Conservation (phyloP, 2,797 vertebrate genomes). For the Notolabrus celidotus region DNA sequence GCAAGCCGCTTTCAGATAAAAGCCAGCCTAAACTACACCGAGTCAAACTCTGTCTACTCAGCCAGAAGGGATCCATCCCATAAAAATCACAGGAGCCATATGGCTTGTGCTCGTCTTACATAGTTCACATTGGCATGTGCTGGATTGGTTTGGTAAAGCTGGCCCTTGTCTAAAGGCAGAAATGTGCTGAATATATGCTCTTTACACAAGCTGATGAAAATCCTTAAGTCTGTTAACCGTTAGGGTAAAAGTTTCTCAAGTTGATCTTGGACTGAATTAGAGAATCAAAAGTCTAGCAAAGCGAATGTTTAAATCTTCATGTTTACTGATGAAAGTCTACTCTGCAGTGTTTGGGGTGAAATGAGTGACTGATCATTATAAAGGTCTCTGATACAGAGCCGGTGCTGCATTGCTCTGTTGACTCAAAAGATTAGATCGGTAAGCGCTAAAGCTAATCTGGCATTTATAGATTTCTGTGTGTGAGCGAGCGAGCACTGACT, state of each 20-base stretch:
- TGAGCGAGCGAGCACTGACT: conserved; percentile 36
- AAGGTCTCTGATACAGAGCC: conserved; percentile 62
- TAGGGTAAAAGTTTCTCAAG: conserved; percentile 38
- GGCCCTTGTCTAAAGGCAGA: neutral
- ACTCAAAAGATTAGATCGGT: conserved; percentile 78
- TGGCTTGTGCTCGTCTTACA: conserved; percentile 4
- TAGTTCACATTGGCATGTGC: conserved; percentile 9
- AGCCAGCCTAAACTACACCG: conserved; percentile 24
- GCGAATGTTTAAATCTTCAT: conserved; percentile 28
- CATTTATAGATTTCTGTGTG: conserved; percentile 74
- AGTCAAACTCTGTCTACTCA: conserved; percentile 15
- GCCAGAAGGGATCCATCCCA: conserved; percentile 10
- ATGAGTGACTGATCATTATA: conserved; percentile 68
- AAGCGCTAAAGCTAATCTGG: conserved; percentile 75
- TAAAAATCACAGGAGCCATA: conserved; percentile 27
- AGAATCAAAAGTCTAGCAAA: conserved; percentile 27
- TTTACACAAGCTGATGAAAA: neutral
- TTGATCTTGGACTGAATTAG: conserved; percentile 30
- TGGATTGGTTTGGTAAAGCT: neutral
- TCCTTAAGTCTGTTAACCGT: neutral
- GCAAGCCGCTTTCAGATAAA: conserved; percentile 10
- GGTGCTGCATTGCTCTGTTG: conserved; percentile 77
- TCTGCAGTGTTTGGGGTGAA: conserved; percentile 34
- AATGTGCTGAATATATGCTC: conserved; percentile 6
- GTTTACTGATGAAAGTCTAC: conserved; percentile 21